A percentile compares a stretch with the other conserved stretches of the same genome.
phyloP scores from a whole-genome alignment of 2,797 vertebrate genomes.

The Phataginus tetradactyla region DNA sequence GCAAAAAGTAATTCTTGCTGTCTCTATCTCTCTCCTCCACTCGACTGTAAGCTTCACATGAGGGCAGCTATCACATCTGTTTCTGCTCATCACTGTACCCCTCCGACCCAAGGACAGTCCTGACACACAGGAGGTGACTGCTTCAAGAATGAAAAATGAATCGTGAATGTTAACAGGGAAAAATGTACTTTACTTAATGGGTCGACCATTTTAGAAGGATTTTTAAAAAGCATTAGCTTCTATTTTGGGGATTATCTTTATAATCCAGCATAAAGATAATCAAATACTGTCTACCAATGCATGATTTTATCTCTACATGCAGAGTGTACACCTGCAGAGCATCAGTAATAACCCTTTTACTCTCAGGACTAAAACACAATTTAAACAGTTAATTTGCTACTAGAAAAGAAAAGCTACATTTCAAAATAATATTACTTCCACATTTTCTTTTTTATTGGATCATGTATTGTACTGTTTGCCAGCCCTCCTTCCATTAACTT shows the following conservation, averaged over 20 bases:
- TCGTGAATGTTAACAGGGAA: not conserved
- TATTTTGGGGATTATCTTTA: not conserved
- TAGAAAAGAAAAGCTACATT: slow-evolving; percentile 21
- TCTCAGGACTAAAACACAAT: slow-evolving; percentile 14
- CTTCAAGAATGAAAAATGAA: slow-evolving; percentile 28
- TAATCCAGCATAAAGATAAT: slow-evolving; percentile 24
- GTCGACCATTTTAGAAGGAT: not conserved
- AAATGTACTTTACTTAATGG: not conserved
- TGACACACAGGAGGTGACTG: not conserved
- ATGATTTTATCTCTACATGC: not conserved
- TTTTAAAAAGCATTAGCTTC: not conserved
- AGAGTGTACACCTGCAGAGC: not conserved
- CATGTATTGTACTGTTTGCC: not conserved
- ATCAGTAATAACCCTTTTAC: not conserved
- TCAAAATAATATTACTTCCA: slow-evolving; percentile 41
- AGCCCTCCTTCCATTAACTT: slow-evolving; percentile 34
- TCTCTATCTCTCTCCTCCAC: not conserved
- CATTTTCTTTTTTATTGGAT: slow-evolving; percentile 52
- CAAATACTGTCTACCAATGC: not conserved
- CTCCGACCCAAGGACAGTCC: not conserved
- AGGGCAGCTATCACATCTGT: not conserved
- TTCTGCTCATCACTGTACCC: not conserved
- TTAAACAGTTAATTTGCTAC: not conserved
- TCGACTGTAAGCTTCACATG: not conserved
- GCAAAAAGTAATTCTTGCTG: not conserved